Conservation (phyloP, 1,140 invertebrate species). For the Cyphomyrmex costatus region DNA sequence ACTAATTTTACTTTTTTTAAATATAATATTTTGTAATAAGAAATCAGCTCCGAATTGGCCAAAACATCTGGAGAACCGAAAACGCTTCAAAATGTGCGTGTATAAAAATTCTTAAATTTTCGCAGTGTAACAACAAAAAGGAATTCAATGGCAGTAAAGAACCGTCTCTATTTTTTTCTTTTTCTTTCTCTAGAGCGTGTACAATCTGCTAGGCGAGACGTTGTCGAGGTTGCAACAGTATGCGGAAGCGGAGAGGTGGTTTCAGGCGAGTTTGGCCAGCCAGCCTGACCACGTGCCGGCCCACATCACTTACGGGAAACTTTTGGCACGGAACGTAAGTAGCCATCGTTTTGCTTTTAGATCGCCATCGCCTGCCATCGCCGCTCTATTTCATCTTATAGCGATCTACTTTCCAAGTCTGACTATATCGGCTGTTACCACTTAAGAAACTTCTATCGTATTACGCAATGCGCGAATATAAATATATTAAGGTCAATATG, state of each 20-base stretch:
- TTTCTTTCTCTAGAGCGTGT: constrained; percentile 89
- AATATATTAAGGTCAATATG: constrained; percentile 2
- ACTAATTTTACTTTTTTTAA: too few species aligned
- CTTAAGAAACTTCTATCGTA: constrained; percentile 65
- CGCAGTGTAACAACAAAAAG: background rate
- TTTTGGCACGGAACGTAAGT: constrained; percentile 95
- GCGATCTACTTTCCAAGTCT: constrained; percentile 63
- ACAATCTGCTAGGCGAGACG: constrained; percentile 95
- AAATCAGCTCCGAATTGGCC: background rate
- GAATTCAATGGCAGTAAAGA: background rate
- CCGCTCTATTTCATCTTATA: constrained; percentile 63
- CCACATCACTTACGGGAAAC: constrained; percentile 96
- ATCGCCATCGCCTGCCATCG: constrained; percentile 46
- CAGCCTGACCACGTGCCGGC: constrained; percentile 96
- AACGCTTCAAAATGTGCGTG: background rate
- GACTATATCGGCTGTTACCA: constrained; percentile 67
- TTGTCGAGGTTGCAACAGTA: constrained; percentile 93
- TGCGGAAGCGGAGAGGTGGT: constrained; percentile 94
- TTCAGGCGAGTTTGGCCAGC: constrained; percentile 92
- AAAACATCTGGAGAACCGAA: background rate
- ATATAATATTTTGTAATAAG: background rate
- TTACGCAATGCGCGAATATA: background rate
- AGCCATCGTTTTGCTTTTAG: constrained; percentile 61
- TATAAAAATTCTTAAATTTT: constrained; percentile 3
- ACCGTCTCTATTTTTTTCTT: background rate